Evolutionary conservation across 2,797 vertebrate genomes (phyloP).

Genomic region (Capromys pilorides): DNA sequence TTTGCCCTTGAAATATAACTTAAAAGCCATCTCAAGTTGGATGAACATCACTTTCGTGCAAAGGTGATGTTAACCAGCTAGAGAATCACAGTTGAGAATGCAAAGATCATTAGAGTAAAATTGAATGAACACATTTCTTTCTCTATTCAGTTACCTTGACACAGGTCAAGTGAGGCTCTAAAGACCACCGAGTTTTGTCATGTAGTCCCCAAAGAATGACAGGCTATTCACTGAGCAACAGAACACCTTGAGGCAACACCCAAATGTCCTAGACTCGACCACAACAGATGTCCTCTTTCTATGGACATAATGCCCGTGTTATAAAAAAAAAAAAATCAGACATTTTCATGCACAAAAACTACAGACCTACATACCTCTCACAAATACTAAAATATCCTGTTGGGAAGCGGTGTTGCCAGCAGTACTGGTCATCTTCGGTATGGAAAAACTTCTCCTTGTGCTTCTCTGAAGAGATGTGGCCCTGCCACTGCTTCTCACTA

Average conservation of each 20-base stretch:
- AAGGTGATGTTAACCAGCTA: background rate
- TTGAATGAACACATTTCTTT: background rate
- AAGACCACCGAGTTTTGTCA: background rate
- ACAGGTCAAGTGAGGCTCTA: background rate
- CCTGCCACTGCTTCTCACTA: conserved; percentile 99
- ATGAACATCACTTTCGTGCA: background rate
- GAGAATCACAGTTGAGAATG: background rate
- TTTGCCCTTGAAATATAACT: background rate
- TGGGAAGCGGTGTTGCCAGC: conserved; percentile 99
- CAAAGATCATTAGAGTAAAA: background rate
- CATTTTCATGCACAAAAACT: background rate
- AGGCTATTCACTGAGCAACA: background rate
- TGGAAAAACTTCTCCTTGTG: conserved; percentile 99
- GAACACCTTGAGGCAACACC: background rate
- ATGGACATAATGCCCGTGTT: no score
- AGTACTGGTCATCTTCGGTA: conserved; percentile 97
- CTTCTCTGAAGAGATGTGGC: conserved; percentile 98
- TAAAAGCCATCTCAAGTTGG: background rate
- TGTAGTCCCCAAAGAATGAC: background rate
- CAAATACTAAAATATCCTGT: conserved; percentile 96
- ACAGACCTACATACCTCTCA: conserved; percentile 90
- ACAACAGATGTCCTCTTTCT: background rate
- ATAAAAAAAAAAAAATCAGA: background rate
- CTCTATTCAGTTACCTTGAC: background rate
- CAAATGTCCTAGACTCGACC: background rate